phyloP scores from a whole-genome alignment of 2,888 invertebrate genomes.

The Gryllus longicercus region DNA sequence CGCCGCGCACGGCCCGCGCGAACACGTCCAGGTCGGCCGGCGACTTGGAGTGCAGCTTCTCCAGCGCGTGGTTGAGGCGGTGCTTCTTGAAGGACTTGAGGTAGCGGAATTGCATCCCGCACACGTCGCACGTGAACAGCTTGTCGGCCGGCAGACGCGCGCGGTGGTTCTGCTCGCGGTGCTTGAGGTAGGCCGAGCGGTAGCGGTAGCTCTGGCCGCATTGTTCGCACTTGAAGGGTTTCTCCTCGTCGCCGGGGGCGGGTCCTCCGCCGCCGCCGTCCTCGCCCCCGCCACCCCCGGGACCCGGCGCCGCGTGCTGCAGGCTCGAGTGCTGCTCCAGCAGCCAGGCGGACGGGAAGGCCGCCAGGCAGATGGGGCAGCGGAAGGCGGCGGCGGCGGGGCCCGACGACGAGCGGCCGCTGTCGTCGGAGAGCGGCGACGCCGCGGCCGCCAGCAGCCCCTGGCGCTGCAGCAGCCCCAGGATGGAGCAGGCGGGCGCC shows the following conservation, averaged over 20 bases:
- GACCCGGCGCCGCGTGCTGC: conserved; percentile 61
- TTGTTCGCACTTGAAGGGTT: conserved; percentile 87
- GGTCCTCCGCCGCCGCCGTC: conserved; percentile 35
- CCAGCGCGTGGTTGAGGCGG: conserved; percentile 79
- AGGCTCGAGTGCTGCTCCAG: conserved; percentile 80
- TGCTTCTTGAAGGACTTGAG: conserved; percentile 88
- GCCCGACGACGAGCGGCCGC: conserved; percentile 34
- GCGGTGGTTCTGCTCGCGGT: conserved; percentile 84
- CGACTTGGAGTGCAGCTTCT: conserved; percentile 65
- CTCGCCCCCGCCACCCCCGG: conserved; percentile 56
- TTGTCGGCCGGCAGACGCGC: conserved; percentile 84
- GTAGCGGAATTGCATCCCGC: conserved; percentile 88
- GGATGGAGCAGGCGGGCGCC: conserved; percentile 36
- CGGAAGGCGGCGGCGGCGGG: conserved; percentile 49
- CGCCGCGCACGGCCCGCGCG: conserved; percentile 30
- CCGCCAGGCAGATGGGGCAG: conserved; percentile 80
- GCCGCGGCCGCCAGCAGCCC: conserved; percentile 45
- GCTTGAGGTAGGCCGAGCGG: conserved; percentile 78
- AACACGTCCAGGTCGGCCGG: conserved; percentile 35
- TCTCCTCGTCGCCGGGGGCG: conserved; percentile 59
- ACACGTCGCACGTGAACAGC: conserved; percentile 85
- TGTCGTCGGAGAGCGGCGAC: conserved; percentile 39
- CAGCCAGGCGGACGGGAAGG: conserved; percentile 83
- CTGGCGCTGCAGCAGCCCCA: conserved; percentile 52
- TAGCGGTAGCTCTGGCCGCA: conserved; percentile 88